A percentile compares a stretch with the other conserved stretches of the same genome.
These are phyloP conservation scores for Myotis myotis DNA, from an alignment of 2,797 vertebrate genomes.

Conservation along the genomic window DNA sequence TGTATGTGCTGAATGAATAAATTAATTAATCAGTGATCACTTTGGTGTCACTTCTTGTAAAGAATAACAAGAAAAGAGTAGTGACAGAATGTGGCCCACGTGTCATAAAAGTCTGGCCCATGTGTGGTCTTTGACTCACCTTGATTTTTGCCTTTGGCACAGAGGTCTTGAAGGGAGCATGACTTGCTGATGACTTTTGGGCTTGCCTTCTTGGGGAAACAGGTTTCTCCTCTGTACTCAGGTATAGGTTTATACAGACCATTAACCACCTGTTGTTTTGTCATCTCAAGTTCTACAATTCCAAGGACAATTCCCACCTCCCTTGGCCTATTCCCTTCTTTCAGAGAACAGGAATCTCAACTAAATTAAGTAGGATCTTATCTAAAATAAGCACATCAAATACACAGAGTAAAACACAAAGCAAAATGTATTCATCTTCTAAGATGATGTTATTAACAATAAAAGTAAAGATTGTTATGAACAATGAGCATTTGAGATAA, in stretches of 20 bases:
- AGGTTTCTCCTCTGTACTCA: neutral
- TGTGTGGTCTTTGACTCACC: neutral
- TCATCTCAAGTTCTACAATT: neutral
- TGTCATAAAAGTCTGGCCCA: neutral
- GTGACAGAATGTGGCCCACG: neutral
- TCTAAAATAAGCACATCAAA: neutral
- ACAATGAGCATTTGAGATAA: conserved; percentile 47
- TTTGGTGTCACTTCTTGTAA: neutral
- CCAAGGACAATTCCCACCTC: neutral
- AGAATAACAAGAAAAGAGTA: neutral
- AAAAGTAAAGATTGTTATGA: conserved; percentile 9
- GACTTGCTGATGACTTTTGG: neutral
- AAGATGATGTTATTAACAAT: neutral
- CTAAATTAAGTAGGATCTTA: neutral
- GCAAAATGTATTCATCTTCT: neutral
- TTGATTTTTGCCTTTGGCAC: neutral
- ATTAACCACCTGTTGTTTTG: neutral
- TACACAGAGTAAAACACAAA: neutral
- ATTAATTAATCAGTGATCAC: neutral
- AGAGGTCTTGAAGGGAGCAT: neutral
- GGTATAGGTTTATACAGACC: neutral
- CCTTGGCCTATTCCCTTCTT: neutral
- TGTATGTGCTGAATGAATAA: neutral
- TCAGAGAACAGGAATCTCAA: conserved; percentile 2
- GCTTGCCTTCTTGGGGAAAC: neutral